These are phyloP conservation scores for Pteropus alecto DNA, from an alignment of 2,113 vertebrate genomes.

Conservation along the genomic window DNA sequence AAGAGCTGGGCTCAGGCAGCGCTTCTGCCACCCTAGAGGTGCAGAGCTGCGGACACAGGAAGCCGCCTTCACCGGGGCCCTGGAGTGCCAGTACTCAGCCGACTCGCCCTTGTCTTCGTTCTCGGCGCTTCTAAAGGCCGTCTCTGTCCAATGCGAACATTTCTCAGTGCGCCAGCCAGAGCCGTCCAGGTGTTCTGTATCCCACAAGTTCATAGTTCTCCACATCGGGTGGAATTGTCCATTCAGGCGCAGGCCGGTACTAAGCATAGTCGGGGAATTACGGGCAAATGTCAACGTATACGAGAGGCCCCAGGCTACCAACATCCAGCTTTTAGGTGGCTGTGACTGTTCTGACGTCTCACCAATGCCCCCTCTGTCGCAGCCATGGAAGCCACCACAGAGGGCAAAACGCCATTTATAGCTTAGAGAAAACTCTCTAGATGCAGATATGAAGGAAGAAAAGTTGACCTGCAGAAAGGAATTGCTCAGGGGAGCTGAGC, in stretches of 20 bases:
- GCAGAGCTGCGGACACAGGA: background rate
- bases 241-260: background rate
- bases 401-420: background rate
- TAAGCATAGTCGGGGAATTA: background rate
- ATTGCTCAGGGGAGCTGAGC: background rate
- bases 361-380: background rate
- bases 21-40: background rate
- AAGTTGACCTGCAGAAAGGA: background rate
- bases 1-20: background rate
- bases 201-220: background rate
- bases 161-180: background rate
- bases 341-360: background rate
- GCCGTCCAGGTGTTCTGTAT: background rate
- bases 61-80: background rate
- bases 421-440: background rate
- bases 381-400: background rate
- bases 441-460: background rate
- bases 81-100: background rate
- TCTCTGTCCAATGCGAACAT: background rate
- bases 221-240: background rate
- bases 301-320: background rate
- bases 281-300: background rate
- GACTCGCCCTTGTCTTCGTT: background rate
- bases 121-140: background rate
- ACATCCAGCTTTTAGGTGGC: background rate